Base-by-base conservation (phyloP, 2,888 invertebrate species). In the Tetranychus truncatus region DNA sequence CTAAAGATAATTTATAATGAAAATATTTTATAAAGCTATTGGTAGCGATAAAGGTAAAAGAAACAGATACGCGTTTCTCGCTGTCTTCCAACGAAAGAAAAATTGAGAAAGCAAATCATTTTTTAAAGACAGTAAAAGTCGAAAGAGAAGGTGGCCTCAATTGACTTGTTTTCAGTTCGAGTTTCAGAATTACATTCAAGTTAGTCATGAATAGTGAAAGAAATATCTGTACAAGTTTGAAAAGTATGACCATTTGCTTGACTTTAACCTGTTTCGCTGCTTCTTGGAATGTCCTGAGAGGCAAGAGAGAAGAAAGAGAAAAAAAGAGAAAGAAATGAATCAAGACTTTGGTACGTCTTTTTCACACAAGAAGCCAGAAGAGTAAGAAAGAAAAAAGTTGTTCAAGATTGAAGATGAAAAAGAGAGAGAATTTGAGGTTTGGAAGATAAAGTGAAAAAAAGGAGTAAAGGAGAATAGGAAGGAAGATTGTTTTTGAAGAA, bases 251-350 rank as follows among this genome's bases (percentile, higher is more conserved):
- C 55, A 55, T 15, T 55, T 55, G 55, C 55, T 55, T 34, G 34
- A 34, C 34, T 55, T 55, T 55, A 55, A 55, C 55, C 55, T 55
- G 55, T 55, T 55, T 55, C 11, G 11, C 15, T 55, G 55, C 15
- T 55, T 55, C 55, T 55, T 55, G 55, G 55, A 55, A 55, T 55
- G 55, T 55, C 55, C 55, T 55, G 55, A 55, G 55, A 55, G 55
- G 34, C 34, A 34, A 34, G 55, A 55, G 55, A 55, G 15, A 55
- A 55, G 55, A 15, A 55, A 6, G 55, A 55, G 55, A 55, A 55
- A 55, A 46, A 15, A 55, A 55, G 9, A 9, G 9, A 9, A 55
- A 55, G 55, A 55, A 9, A 55, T 55, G 15, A 15, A 15, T 55
- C 55, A 34, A 34, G 55, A 55, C 15, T 55, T 55, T 55, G 55